phyloP scores from a whole-genome alignment of 2,113 vertebrate species.

The Bombycilla garrulus region DNA sequence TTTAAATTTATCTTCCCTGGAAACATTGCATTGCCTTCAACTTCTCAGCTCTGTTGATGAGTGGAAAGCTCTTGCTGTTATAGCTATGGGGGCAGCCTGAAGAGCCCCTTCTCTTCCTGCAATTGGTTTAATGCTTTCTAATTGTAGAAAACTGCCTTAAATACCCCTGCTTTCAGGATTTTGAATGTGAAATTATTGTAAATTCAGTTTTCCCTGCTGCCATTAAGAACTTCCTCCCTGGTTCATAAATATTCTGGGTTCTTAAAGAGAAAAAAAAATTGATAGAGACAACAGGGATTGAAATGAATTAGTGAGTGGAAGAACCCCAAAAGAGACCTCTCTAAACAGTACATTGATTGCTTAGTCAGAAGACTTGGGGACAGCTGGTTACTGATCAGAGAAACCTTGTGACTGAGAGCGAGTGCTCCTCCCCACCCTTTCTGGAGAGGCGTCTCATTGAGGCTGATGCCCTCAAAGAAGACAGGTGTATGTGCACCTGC shows the following conservation, averaged over 20 bases:
- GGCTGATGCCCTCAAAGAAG: background rate
- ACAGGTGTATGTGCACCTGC: background rate
- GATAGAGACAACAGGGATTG: background rate
- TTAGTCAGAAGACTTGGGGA: background rate
- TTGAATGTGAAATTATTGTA: background rate
- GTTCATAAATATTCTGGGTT: background rate
- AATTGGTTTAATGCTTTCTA: background rate
- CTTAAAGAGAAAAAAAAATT: background rate
- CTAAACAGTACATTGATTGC: background rate
- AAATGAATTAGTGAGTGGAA: background rate
- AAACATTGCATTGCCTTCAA: background rate
- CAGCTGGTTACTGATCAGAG: background rate
- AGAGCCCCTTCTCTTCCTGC: background rate
- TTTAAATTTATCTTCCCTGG: background rate
- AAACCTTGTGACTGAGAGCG: background rate
- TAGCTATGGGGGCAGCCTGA: background rate
- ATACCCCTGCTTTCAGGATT: background rate
- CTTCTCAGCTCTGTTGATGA: background rate
- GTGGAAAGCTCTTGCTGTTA: background rate
- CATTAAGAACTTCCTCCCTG: background rate
- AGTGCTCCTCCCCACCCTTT: background rate
- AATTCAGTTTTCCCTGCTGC: background rate
- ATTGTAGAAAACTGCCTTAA: background rate
- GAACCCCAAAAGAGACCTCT: background rate
- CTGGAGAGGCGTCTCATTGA: background rate